Conservation (phyloP, 2,113 vertebrate genomes). For the Mormoops blainvillei region DNA sequence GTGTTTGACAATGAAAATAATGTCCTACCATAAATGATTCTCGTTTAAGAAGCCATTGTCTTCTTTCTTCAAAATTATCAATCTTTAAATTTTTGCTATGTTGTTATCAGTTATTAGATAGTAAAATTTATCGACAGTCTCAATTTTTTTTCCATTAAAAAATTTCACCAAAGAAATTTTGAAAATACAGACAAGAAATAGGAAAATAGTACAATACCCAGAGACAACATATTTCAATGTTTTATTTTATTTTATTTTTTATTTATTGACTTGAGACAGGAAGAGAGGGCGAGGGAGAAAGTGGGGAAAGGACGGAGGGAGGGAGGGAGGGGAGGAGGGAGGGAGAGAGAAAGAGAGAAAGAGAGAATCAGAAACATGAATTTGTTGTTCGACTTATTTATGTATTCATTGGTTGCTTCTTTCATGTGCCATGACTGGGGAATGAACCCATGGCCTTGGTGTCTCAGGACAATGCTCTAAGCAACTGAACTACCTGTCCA, state of each 20-base stretch:
- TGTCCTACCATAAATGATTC: neutral
- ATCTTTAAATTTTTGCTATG: slow-evolving; percentile 12
- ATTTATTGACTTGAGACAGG: too few relatives aligned
- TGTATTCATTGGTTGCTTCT: too few relatives aligned
- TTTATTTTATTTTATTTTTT: neutral
- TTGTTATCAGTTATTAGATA: neutral
- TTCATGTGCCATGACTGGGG: too few relatives aligned
- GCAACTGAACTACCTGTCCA: too few relatives aligned
- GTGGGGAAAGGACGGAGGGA: too few relatives aligned
- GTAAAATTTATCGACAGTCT: neutral
- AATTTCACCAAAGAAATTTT: neutral
- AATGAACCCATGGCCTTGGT: too few relatives aligned
- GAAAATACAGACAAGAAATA: slow-evolving; percentile 18
- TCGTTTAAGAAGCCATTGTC: neutral
- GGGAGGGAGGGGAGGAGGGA: too few relatives aligned
- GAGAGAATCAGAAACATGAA: too few relatives aligned
- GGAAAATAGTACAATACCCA: neutral
- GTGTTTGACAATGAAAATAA: neutral
- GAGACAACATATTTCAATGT: neutral
- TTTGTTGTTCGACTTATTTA: too few relatives aligned
- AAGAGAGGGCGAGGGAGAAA: too few relatives aligned
- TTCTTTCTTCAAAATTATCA: neutral
- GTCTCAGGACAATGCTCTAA: too few relatives aligned
- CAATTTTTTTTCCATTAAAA: slow-evolving; percentile 20
- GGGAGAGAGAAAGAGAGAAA: too few relatives aligned